A percentile compares a stretch with the other conserved stretches of the same genome.
phyloP scores from a whole-genome alignment of 2,888 invertebrate genomes.

The Ectemnius lituratus region DNA sequence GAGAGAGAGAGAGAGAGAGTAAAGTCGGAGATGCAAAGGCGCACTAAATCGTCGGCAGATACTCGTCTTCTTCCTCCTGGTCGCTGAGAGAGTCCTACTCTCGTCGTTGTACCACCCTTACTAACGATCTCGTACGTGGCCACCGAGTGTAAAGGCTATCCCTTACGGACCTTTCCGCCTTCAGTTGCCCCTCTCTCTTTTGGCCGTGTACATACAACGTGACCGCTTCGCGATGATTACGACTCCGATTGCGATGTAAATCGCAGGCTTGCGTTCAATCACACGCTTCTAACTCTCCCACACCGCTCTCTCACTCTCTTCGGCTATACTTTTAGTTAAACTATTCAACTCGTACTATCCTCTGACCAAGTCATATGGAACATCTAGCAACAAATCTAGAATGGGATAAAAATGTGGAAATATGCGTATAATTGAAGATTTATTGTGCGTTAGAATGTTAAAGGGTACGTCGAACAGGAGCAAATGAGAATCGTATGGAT shows the following conservation, averaged over 20 bases:
- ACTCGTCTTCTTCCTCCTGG: conserved; percentile 49
- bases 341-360: conserved; percentile 18
- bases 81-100: conserved; percentile 36
- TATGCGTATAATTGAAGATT: no score
- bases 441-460: no score
- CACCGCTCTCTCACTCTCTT: conserved; percentile 38
- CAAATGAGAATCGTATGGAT: no score
- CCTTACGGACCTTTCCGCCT: conserved; percentile 17
- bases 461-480: no score
- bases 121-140: conserved; percentile 71
- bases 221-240: conserved; percentile 69
- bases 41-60: conserved; percentile 61
- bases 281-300: conserved; percentile 60
- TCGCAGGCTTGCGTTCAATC: conserved; percentile 72
- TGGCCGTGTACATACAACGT: conserved; percentile 37
- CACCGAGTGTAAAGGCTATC: conserved; percentile 39
- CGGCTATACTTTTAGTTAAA: conserved; percentile 55
- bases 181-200: conserved; percentile 30
- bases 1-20: conserved; percentile 38
- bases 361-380: neutral
- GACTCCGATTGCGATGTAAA: conserved; percentile 74
- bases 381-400: no score
- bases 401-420: no score
- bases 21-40: conserved; percentile 59
- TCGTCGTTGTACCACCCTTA: conserved; percentile 61